Conservation (phyloP, 2,888 invertebrate genomes). For the Cinara cedri region DNA sequence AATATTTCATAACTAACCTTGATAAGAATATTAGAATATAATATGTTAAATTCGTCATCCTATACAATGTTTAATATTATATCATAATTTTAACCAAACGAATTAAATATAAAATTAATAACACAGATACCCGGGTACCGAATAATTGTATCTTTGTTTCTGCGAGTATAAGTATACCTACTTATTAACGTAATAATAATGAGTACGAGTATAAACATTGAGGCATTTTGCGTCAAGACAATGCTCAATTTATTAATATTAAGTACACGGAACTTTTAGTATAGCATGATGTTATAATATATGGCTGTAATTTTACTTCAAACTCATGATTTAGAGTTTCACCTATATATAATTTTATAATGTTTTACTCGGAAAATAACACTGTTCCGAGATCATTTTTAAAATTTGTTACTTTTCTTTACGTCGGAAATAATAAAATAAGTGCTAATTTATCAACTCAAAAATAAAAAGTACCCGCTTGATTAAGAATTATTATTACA, state of each 20-base stretch:
- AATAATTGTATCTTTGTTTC: conserved; percentile 12
- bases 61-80: background rate
- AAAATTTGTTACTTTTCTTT: too few relatives aligned
- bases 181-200: background rate
- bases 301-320: background rate
- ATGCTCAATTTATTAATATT: conserved; percentile 33
- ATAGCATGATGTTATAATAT: background rate
- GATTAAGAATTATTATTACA: too few relatives aligned
- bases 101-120: conserved; percentile 7
- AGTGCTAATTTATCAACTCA: too few relatives aligned
- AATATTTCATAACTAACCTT: too few relatives aligned
- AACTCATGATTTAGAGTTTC: background rate
- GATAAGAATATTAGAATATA: too few relatives aligned
- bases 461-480: too few relatives aligned
- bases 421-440: too few relatives aligned
- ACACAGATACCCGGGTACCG: background rate
- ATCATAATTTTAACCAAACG: too few relatives aligned
- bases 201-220: conserved; percentile 11
- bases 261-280: background rate
- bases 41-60: background rate
- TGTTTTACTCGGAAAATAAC: too few relatives aligned
- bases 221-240: conserved; percentile 7
- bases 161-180: background rate
- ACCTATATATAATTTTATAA: too few relatives aligned
- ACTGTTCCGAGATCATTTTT: too few relatives aligned